Evolutionary conservation across 2,797 vertebrate species (phyloP).

Genomic region (Danio aesculapii): DNA sequence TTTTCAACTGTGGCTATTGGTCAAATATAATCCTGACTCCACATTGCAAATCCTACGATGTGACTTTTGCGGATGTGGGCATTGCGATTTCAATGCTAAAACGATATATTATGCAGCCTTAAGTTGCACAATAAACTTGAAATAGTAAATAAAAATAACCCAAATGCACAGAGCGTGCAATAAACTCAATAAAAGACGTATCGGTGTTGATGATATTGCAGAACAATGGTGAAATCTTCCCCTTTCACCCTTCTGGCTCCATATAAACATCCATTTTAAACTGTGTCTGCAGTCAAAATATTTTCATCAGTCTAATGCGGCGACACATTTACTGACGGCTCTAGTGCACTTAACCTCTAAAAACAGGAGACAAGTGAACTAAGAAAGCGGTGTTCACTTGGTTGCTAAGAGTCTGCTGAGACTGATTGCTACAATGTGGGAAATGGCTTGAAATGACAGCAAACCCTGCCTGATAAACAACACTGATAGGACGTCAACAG

Average conservation of each 20-base stretch:
- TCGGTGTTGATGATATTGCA: background rate
- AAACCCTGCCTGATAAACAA: conserved; percentile 46
- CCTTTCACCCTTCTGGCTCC: conserved; percentile 8
- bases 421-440: conserved; percentile 61
- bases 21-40: too few species aligned
- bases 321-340: conserved; percentile 51
- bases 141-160: background rate
- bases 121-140: background rate
- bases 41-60: too few species aligned
- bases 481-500: background rate
- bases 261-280: background rate
- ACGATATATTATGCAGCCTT: too few species aligned
- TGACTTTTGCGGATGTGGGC: too few species aligned
- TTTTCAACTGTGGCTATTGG: too few species aligned
- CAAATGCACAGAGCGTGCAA: background rate
- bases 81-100: too few species aligned
- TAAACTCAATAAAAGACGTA: background rate
- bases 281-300: conserved; percentile 1
- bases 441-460: conserved; percentile 21
- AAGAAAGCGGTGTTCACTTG: conserved; percentile 62
- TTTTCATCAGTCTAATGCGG: conserved; percentile 24
- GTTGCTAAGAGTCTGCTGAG: conserved; percentile 77
- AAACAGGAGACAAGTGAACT: conserved; percentile 55
- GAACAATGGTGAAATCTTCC: conserved; percentile 10
- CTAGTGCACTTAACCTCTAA: conserved; percentile 55